Percentiles rank a stretch among this genome's conserved stretches.
phyloP scores from a whole-genome alignment of 2,113 vertebrate species.

The Ctenodactylus gundi region DNA sequence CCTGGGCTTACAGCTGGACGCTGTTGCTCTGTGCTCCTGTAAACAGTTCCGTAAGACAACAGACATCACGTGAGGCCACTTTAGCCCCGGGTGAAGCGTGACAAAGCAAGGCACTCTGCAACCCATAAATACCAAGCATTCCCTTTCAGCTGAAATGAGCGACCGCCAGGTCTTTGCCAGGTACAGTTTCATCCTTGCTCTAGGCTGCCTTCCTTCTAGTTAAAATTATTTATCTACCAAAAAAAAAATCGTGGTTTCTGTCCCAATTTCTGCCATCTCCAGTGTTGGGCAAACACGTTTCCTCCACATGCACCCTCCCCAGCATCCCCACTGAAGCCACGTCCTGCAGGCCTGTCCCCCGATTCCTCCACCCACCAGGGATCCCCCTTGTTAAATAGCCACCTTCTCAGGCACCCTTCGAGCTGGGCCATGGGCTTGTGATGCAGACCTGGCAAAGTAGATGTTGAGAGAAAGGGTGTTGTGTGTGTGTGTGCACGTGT shows the following conservation, averaged over 20 bases:
- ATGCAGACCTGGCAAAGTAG: not conserved
- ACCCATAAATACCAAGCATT: not conserved
- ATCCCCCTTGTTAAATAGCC: not conserved
- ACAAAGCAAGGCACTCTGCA: not conserved
- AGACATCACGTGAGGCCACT: not conserved
- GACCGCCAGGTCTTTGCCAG: not conserved
- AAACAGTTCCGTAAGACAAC: not conserved
- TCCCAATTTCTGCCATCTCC: not conserved
- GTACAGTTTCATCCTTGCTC: not conserved
- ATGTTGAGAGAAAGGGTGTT: not conserved
- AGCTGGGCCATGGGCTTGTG: not conserved
- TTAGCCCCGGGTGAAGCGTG: not conserved
- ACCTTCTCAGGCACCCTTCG: not conserved
- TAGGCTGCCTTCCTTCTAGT: not conserved
- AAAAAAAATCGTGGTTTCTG: too few relatives aligned
- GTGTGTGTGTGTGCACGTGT: rapidly evolving
- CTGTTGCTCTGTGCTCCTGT: not conserved
- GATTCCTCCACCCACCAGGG: too few relatives aligned
- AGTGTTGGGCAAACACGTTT: not conserved
- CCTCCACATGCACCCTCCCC: not conserved
- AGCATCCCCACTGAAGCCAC: not conserved
- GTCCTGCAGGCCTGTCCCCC: not conserved
- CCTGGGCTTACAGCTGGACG: not conserved
- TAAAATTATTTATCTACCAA: not conserved
- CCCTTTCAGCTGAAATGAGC: not conserved